These are phyloP conservation scores for Bufo gargarizans DNA, from an alignment of 2,113 vertebrate species.

Conservation along the genomic window DNA sequence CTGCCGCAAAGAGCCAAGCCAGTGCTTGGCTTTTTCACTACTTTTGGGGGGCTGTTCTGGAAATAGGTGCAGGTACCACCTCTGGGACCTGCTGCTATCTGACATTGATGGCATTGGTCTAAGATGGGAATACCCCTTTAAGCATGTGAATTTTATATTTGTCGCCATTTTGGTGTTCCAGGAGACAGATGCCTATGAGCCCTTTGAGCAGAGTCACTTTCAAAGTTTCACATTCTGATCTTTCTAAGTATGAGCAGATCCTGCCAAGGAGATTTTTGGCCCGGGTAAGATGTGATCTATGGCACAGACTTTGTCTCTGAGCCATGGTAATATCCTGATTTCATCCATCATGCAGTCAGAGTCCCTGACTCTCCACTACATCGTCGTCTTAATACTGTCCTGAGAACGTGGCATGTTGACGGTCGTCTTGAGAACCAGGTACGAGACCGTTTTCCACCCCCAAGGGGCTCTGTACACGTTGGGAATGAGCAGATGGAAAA, in stretches of 20 bases:
- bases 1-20: no score
- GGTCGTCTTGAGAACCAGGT: background rate
- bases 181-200: no score
- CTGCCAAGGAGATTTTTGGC: background rate
- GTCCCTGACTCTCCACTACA: background rate
- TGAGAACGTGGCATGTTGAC: no score
- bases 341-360: background rate
- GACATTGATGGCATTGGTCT: no score
- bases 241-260: background rate
- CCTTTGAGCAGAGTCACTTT: background rate
- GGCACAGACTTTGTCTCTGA: background rate
- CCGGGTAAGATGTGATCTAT: background rate
- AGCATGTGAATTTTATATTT: no score
- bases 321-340: background rate
- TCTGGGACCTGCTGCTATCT: no score
- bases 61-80: no score
- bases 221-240: background rate
- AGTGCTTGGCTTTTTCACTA: no score
- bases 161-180: no score
- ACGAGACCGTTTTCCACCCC: background rate
- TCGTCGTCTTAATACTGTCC: background rate
- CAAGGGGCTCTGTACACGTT: background rate
- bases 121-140: no score
- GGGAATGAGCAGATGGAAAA: conserved; percentile 21
- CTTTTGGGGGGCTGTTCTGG: no score